Evolutionary conservation across 1,140 invertebrate genomes (phyloP).

Genomic region (Pseudomyrmex gracilis): DNA sequence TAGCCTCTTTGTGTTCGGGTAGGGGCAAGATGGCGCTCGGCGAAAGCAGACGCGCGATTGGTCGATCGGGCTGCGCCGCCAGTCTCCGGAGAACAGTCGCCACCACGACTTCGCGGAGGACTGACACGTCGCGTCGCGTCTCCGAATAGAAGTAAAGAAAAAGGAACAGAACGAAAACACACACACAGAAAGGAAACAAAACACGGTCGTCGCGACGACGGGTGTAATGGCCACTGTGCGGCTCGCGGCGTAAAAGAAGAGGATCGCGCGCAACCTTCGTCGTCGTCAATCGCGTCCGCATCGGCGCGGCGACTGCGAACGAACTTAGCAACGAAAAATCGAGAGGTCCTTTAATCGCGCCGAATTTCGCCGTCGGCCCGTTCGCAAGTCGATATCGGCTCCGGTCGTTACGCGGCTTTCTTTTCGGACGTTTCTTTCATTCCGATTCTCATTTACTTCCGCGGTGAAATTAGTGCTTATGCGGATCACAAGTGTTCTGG

Average conservation of each 20-base stretch:
- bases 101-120: conserved; percentile 65
- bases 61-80: conserved; percentile 74
- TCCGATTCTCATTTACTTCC: not conserved
- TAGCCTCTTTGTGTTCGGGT: conserved; percentile 68
- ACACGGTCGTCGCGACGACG: conserved; percentile 67
- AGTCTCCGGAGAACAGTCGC: conserved; percentile 75
- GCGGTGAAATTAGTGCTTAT: conserved; percentile 68
- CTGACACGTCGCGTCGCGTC: conserved; percentile 60
- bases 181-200: conserved; percentile 62
- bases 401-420: conserved; percentile 15
- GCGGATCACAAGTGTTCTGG: conserved; percentile 64
- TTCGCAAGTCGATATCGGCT: not conserved
- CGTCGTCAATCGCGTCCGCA: not conserved
- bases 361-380: not conserved
- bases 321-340: not conserved
- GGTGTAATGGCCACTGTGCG: conserved; percentile 70
- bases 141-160: conserved; percentile 6
- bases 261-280: not conserved
- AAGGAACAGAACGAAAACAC: not conserved
- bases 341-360: not conserved
- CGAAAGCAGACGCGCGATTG: conserved; percentile 67
- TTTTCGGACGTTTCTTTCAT: conserved; percentile 14
- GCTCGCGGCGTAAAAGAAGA: conserved; percentile 47
- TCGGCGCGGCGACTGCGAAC: conserved; percentile 13
- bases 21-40: conserved; percentile 74